Evolutionary conservation across 2,113 vertebrate genomes (phyloP).

Genomic region (Lamprologus lemairii): DNA sequence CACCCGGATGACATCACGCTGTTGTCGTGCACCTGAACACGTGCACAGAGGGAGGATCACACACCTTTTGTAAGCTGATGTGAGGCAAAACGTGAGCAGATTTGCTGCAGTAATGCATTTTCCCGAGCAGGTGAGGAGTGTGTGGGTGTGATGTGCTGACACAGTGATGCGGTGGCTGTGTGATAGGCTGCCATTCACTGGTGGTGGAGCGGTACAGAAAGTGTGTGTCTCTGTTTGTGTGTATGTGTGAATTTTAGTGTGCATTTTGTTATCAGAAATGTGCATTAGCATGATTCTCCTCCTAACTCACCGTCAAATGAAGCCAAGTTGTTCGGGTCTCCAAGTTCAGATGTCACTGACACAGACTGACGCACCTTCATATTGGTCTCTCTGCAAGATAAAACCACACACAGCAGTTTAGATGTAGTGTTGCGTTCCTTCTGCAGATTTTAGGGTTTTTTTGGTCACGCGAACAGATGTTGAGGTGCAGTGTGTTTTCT

Average conservation of each 20-base stretch:
- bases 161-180: slow-evolving; percentile 10
- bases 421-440: neutral
- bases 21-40: neutral
- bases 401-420: slow-evolving; percentile 9
- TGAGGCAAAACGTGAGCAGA: slow-evolving; percentile 9
- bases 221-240: neutral
- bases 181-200: slow-evolving; percentile 4
- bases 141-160: slow-evolving; percentile 42
- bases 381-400: slow-evolving; percentile 84
- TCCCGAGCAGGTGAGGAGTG: slow-evolving; percentile 31
- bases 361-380: slow-evolving; percentile 93
- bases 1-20: neutral
- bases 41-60: neutral
- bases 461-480: neutral
- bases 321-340: slow-evolving; percentile 79
- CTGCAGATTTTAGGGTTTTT: neutral
- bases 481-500: slow-evolving; percentile 20
- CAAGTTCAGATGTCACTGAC: slow-evolving; percentile 80
- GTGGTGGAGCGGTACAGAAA: neutral
- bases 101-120: slow-evolving; percentile 34
- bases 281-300: neutral
- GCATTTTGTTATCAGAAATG: neutral
- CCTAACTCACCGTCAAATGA: slow-evolving; percentile 78
- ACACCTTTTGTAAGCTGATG: slow-evolving; percentile 30
- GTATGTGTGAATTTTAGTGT: neutral